phyloP scores from a whole-genome alignment of 2,888 invertebrate species.

The Pristionchus mayeri region DNA sequence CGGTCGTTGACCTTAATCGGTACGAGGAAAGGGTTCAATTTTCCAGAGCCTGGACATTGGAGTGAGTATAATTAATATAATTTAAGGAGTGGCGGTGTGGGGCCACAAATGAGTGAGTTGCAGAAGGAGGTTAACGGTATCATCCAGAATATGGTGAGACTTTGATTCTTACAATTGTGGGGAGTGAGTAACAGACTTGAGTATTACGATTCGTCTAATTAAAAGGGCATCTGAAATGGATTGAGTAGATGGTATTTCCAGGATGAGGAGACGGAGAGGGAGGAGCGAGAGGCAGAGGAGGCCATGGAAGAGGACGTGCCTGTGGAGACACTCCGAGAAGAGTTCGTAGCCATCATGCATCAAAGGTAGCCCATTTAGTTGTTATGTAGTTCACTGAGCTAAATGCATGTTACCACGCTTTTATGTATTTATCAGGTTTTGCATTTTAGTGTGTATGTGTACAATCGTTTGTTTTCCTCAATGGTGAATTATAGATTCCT shows the following conservation, averaged over 20 bases:
- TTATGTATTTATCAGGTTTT: too few relatives aligned
- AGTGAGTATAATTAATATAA: too few relatives aligned
- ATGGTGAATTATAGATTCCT: too few relatives aligned
- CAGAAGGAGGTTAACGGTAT: slow-evolving; percentile 57
- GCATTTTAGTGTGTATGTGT: too few relatives aligned
- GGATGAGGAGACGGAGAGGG: slow-evolving; percentile 43
- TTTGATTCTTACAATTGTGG: background rate
- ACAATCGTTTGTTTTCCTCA: too few relatives aligned
- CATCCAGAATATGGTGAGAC: slow-evolving; percentile 47
- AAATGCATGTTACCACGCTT: background rate
- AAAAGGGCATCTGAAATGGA: too few relatives aligned
- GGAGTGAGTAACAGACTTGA: background rate
- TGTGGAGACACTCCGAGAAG: slow-evolving; percentile 60
- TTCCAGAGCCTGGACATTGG: too few relatives aligned
- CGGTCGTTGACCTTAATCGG: too few relatives aligned
- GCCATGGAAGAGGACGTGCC: slow-evolving; percentile 58
- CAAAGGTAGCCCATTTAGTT: slow-evolving; percentile 57
- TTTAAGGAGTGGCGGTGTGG: background rate
- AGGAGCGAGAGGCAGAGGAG: slow-evolving; percentile 53
- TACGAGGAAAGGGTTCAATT: too few relatives aligned
- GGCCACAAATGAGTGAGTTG: slow-evolving; percentile 51
- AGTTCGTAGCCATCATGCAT: slow-evolving; percentile 70
- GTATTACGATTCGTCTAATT: too few relatives aligned
- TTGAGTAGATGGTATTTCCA: background rate
- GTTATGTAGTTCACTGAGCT: background rate